phyloP scores from a whole-genome alignment of 2,888 invertebrate species.

The Dicycla oo region DNA sequence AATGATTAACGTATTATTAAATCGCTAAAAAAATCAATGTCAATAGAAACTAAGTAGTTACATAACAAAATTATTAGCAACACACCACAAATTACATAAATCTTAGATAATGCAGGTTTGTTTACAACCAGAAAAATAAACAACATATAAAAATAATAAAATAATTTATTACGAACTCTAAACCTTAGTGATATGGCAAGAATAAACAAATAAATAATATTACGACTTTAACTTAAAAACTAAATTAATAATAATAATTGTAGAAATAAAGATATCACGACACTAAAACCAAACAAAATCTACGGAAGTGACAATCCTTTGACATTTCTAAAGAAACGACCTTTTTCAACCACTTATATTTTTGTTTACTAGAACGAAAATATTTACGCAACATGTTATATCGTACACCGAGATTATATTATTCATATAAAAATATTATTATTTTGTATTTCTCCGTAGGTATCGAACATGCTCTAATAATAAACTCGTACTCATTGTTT shows the following conservation, averaged over 20 bases:
- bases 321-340: slow-evolving; percentile 10
- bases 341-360: slow-evolving; percentile 9
- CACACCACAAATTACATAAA: not conserved
- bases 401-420: slow-evolving; percentile 29
- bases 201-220: slow-evolving; percentile 75
- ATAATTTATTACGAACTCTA: slow-evolving; percentile 69
- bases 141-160: slow-evolving; percentile 51
- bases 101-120: not conserved
- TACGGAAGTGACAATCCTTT: slow-evolving; percentile 30
- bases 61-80: not conserved
- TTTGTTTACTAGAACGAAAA: slow-evolving; percentile 13
- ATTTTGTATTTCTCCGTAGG: slow-evolving; percentile 32
- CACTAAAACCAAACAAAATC: slow-evolving; percentile 30
- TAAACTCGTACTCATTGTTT: slow-evolving; percentile 23
- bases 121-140: slow-evolving; percentile 46
- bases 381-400: slow-evolving; percentile 15
- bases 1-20: not conserved
- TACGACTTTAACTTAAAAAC: slow-evolving; percentile 59
- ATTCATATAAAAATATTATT: slow-evolving; percentile 22
- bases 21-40: not conserved
- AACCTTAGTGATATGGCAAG: slow-evolving; percentile 82
- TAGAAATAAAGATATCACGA: slow-evolving; percentile 58
- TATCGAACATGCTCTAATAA: slow-evolving; percentile 24
- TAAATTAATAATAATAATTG: slow-evolving; percentile 64
- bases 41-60: no score